Evolutionary conservation across 1,140 invertebrate species (phyloP).

Genomic region (Uloborus diversus): DNA sequence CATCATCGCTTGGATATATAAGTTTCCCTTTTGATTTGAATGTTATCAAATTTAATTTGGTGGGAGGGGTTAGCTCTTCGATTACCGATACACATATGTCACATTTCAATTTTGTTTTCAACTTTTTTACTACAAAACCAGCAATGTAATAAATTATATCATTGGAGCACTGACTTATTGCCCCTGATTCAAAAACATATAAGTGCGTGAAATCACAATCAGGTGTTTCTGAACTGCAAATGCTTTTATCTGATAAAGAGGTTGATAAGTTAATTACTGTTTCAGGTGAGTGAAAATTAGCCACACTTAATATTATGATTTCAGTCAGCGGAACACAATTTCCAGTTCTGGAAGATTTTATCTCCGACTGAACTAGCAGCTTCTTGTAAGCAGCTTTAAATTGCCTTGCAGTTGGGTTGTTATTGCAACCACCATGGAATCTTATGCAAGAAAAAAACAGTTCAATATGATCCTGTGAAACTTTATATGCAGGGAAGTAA

Average conservation of each 20-base stretch:
- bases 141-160: constrained; percentile 15
- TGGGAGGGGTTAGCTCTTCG: neutral
- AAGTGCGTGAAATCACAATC: neutral
- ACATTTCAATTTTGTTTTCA: constrained; percentile 14
- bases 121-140: constrained; percentile 7
- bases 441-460: constrained; percentile 64
- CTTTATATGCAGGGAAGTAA: constrained; percentile 61
- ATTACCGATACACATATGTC: neutral
- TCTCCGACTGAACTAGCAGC: too few relatives aligned
- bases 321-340: too few relatives aligned
- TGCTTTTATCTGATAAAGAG: too few relatives aligned
- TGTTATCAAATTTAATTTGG: neutral
- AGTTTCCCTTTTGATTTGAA: neutral
- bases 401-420: too few relatives aligned
- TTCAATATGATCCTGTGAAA: constrained; percentile 65
- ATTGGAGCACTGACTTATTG: neutral
- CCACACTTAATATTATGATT: constrained; percentile 1
- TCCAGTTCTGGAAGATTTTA: too few relatives aligned
- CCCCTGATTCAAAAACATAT: neutral
- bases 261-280: neutral
- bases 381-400: too few relatives aligned
- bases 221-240: neutral
- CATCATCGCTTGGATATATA: neutral
- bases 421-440: constrained; percentile 62
- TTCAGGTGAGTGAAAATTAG: neutral